Evolutionary conservation across 2,113 vertebrate genomes (phyloP), one percentile per base, ranked within the genome.

Genomic region (Megalops atlanticus): DNA sequence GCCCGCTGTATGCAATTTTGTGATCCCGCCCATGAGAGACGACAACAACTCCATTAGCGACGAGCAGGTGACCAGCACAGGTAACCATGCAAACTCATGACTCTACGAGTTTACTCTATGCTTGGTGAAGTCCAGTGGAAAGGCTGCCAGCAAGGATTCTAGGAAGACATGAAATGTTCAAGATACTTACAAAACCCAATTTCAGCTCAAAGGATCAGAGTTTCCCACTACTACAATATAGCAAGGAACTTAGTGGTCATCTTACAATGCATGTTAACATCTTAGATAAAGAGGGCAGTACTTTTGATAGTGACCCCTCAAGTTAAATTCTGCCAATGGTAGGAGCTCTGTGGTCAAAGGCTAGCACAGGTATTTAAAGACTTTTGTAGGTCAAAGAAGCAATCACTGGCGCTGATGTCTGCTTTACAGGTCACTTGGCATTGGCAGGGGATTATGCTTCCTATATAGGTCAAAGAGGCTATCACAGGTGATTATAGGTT

Each of bases 1-100:
- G 90, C 94, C 96, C 49, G 76, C 95, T 52, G 94, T 96, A 84
- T 95, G 97, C 85, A 95, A 96, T 2, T 95, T 97, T 80, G 95
- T 96, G 87, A 97, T 98, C 74, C 97, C 97, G 45, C 96, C 96
- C 33, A 92, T 98, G 93, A 93, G 94, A 83, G 91, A 95, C 85
- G 96, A 95, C 88, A 92, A 94, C 81, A 92, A 91, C 89, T 89
- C 94, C 83, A 90, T 87, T 68, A 84, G 93, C 24, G 90, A 92
- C 0, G 94, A 95, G 40, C 94, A 89, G 76, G 88, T 92, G 68
- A 89, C 91, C 80, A 95, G 94, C 84, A 90, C 93, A 93, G 96
- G 98, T 99, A 89, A 87, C 31, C n/a, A 18, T 3, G 4, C 21
- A 41, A 31, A 24, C 31, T 14, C 43, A 18, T 11, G 18, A 18